A percentile compares a stretch with the other conserved stretches of the same genome.
phyloP scores from a whole-genome alignment of 2,888 invertebrate species.

The Calliphora vomitoria region DNA sequence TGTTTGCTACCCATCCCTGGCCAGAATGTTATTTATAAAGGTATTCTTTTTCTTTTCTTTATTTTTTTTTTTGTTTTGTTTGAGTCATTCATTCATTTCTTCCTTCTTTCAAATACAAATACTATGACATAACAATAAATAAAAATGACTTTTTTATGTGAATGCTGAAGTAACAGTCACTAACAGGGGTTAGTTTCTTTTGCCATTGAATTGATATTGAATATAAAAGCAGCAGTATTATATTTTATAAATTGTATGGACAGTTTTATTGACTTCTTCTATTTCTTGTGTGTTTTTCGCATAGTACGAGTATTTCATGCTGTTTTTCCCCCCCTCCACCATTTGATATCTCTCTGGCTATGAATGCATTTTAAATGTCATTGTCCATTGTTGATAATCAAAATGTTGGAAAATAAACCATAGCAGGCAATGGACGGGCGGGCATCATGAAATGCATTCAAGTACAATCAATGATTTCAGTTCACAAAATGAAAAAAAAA shows the following conservation, averaged over 20 bases:
- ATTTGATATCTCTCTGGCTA: constrained; percentile 62
- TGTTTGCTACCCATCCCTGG: constrained; percentile 60
- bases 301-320: not conserved
- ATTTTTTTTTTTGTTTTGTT: not conserved
- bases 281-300: constrained; percentile 32
- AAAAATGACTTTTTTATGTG: constrained; percentile 44
- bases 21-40: constrained; percentile 38
- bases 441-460: constrained; percentile 68
- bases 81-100: constrained; percentile 7
- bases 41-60: constrained; percentile 41
- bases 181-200: constrained; percentile 60
- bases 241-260: constrained; percentile 62
- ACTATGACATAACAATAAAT: constrained; percentile 65
- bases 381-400: constrained; percentile 73
- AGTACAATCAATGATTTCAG: constrained; percentile 61
- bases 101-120: constrained; percentile 30
- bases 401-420: constrained; percentile 61
- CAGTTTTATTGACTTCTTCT: constrained; percentile 71
- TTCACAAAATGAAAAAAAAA: constrained; percentile 14
- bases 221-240: constrained; percentile 43
- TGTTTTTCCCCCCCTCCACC: not conserved
- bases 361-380: constrained; percentile 71
- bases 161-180: constrained; percentile 28
- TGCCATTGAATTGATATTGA: constrained; percentile 44
- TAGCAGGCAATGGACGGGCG: constrained; percentile 37